These are phyloP conservation scores for Labeo rohita DNA, from an alignment of 2,113 vertebrate species.

Conservation along the genomic window DNA sequence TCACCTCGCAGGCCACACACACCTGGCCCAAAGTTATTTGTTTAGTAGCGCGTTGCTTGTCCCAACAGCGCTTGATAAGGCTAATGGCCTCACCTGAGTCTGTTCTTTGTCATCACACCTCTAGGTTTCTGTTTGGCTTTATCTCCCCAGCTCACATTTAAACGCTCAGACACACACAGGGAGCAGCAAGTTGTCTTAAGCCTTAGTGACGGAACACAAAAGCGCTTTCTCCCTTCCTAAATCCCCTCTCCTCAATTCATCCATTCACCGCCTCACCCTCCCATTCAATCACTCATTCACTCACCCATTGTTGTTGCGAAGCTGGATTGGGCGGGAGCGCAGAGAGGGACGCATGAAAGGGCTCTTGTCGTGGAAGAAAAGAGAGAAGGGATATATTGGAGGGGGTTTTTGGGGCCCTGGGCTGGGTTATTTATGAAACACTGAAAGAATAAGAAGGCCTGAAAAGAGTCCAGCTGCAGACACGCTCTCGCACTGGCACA, in stretches of 20 bases:
- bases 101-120: constrained; percentile 39
- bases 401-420: background rate
- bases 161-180: constrained; percentile 41
- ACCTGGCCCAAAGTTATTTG: constrained; percentile 44
- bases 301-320: constrained; percentile 35
- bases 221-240: constrained; percentile 10
- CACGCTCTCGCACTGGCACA: background rate
- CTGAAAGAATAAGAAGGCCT: constrained; percentile 24
- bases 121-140: constrained; percentile 44
- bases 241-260: constrained; percentile 36
- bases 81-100: constrained; percentile 30
- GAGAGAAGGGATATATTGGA: constrained; percentile 37
- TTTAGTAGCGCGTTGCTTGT: constrained; percentile 47
- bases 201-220: constrained; percentile 34
- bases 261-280: constrained; percentile 38
- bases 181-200: constrained; percentile 30
- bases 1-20: constrained; percentile 22
- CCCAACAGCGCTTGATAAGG: constrained; percentile 47
- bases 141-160: constrained; percentile 20
- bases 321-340: constrained; percentile 24
- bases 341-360: constrained; percentile 1
- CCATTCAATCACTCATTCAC: constrained; percentile 44
- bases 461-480: constrained; percentile 55
- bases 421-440: constrained; percentile 26
- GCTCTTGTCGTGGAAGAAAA: constrained; percentile 31